A percentile compares a stretch with the other conserved stretches of the same genome.
These are phyloP conservation scores for Drosophila histrio DNA, from an alignment of 2,888 invertebrate species.

Conservation along the genomic window DNA sequence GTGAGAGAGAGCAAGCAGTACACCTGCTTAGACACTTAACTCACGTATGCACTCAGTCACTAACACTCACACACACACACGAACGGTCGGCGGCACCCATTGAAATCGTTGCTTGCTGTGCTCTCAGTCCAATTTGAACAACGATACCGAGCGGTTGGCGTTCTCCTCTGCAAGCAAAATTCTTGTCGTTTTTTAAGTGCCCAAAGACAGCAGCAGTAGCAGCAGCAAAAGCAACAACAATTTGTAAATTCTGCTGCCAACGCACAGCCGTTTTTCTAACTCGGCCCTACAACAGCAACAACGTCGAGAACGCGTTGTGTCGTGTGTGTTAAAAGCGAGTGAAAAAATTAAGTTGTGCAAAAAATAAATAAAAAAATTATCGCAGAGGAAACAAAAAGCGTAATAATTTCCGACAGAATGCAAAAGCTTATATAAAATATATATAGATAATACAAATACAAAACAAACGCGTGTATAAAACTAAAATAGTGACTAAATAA, in stretches of 20 bases:
- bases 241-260: conserved; percentile 66
- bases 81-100: conserved; percentile 45
- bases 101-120: conserved; percentile 52
- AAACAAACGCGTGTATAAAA: conserved; percentile 30
- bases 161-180: conserved; percentile 60
- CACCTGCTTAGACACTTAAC: conserved; percentile 51
- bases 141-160: conserved; percentile 83
- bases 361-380: too few species aligned
- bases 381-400: conserved; percentile 31
- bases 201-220: conserved; percentile 44
- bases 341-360: conserved; percentile 50
- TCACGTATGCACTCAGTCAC: conserved; percentile 25
- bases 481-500: conserved; percentile 31
- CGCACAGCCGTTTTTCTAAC: conserved; percentile 64
- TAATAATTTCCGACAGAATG: conserved; percentile 39
- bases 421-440: conserved; percentile 28
- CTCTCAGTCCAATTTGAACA: conserved; percentile 82
- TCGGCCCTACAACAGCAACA: conserved; percentile 57
- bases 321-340: conserved; percentile 50
- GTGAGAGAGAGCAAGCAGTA: conserved; percentile 20
- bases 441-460: background rate
- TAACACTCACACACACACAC: conserved; percentile 4
- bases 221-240: conserved; percentile 53
- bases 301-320: conserved; percentile 37
- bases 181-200: conserved; percentile 48